Percentiles rank a stretch among this genome's conserved stretches.
phyloP scores from a whole-genome alignment of 2,888 invertebrate genomes.

The Chloroclysta siterata region DNA sequence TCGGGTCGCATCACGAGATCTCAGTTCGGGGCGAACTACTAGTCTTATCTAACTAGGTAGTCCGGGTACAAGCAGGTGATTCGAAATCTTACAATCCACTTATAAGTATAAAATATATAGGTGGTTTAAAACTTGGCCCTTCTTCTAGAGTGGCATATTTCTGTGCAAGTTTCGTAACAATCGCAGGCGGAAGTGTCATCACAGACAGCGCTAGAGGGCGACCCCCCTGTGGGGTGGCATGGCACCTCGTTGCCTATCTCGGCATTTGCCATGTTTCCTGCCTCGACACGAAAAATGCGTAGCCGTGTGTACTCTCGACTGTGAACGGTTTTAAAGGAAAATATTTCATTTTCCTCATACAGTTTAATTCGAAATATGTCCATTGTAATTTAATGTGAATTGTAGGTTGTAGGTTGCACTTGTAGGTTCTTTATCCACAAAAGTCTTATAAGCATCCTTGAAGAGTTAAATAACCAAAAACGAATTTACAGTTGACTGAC shows the following conservation, averaged over 20 bases:
- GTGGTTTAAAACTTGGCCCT: slow-evolving; percentile 3
- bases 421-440: background rate
- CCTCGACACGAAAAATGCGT: slow-evolving; percentile 18
- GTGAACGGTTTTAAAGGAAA: slow-evolving; percentile 12
- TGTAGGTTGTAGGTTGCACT: too few relatives aligned
- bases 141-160: slow-evolving; percentile 15
- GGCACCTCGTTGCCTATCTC: slow-evolving; percentile 6
- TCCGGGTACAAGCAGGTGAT: too few relatives aligned
- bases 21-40: too few relatives aligned
- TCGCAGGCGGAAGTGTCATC: slow-evolving; percentile 26
- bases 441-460: too few relatives aligned
- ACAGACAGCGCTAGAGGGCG: slow-evolving; percentile 22
- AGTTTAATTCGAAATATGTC: background rate
- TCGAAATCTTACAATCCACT: background rate
- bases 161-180: slow-evolving; percentile 20
- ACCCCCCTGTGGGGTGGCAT: slow-evolving; percentile 18
- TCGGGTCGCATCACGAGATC: too few relatives aligned
- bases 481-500: too few relatives aligned
- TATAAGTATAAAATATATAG: background rate
- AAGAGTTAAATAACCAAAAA: too few relatives aligned
- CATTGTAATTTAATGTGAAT: background rate
- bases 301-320: slow-evolving; percentile 16
- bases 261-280: slow-evolving; percentile 22
- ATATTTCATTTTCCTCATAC: slow-evolving; percentile 11
- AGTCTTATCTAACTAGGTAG: too few relatives aligned